Conservation (phyloP, 1,140 invertebrate genomes). For the Tetramorium parvispinum region DNA sequence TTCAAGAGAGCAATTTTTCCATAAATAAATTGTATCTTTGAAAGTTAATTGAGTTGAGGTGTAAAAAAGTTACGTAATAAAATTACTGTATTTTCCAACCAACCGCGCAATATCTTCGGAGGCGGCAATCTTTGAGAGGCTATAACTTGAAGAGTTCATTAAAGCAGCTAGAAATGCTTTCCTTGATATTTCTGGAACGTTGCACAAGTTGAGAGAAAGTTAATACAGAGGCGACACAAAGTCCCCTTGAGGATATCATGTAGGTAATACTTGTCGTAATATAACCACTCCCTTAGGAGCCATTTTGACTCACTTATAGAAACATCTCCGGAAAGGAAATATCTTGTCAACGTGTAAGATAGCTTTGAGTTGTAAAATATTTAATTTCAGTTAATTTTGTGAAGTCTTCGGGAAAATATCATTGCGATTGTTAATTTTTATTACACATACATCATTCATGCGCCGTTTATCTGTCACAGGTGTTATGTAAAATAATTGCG, state of each 20-base stretch:
- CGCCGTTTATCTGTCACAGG: not conserved
- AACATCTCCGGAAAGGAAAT: constrained; percentile 37
- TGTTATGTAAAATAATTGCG: not conserved
- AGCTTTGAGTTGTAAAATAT: constrained; percentile 5
- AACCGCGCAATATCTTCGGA: constrained; percentile 30
- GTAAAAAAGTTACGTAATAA: constrained; percentile 50
- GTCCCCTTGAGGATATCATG: constrained; percentile 34
- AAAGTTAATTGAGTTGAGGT: constrained; percentile 2
- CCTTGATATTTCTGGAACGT: constrained; percentile 46
- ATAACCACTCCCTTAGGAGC: constrained; percentile 32
- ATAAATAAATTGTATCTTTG: constrained; percentile 3
- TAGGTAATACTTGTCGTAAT: constrained; percentile 50
- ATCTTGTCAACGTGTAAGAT: not conserved
- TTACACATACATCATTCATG: not conserved
- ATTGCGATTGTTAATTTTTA: not conserved
- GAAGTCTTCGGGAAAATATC: not conserved
- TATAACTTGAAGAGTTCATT: constrained; percentile 49
- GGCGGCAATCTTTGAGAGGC: constrained; percentile 42
- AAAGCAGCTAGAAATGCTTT: constrained; percentile 49
- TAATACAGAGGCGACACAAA: constrained; percentile 53
- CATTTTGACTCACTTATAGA: constrained; percentile 54
- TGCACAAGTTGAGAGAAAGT: constrained; percentile 37
- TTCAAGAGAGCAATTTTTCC: not conserved
- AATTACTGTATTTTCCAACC: constrained; percentile 47
- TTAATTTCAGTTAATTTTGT: constrained; percentile 14